Percentiles rank a stretch among this genome's conserved stretches.
Evolutionary conservation across 2,888 invertebrate species (phyloP).

Genomic region (Diadromus collaris): DNA sequence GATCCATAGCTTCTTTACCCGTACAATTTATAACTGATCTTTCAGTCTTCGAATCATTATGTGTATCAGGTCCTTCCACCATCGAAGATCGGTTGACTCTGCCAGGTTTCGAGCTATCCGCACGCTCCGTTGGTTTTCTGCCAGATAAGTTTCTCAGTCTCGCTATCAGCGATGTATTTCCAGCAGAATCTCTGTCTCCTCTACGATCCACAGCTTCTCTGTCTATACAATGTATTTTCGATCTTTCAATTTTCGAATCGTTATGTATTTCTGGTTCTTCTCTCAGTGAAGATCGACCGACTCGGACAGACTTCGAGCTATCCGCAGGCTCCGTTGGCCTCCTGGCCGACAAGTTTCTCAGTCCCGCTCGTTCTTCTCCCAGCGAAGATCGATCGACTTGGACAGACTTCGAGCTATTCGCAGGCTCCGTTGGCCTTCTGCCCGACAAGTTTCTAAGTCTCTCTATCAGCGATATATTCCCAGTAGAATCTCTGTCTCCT

Average conservation of each 20-base stretch:
- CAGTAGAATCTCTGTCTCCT: conserved; percentile 38
- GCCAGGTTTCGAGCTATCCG: conserved; percentile 2
- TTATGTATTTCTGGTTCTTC: not conserved
- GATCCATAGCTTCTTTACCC: not conserved
- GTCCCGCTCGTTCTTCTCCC: too few relatives aligned
- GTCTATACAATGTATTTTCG: not conserved
- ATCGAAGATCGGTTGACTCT: conserved; percentile 15
- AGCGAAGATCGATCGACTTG: conserved; percentile 19
- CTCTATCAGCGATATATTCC: conserved; percentile 64
- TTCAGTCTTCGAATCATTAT: not conserved
- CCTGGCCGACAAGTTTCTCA: conserved; percentile 62
- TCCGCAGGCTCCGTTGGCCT: conserved; percentile 2
- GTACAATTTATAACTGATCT: not conserved
- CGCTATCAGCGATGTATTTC: conserved; percentile 64
- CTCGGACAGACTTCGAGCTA: not conserved
- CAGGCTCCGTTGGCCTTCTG: not conserved
- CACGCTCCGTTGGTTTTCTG: not conserved
- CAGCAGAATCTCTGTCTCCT: conserved; percentile 38
- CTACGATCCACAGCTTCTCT: conserved; percentile 1
- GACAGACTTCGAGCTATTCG: conserved; percentile 2
- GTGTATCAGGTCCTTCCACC: not conserved
- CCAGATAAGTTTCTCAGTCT: conserved; percentile 64
- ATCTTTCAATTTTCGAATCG: not conserved
- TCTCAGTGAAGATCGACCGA: too few relatives aligned
- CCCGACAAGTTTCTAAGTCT: conserved; percentile 65